Evolutionary conservation across 2,113 vertebrate genomes (phyloP).

Genomic region (Monopterus albus): DNA sequence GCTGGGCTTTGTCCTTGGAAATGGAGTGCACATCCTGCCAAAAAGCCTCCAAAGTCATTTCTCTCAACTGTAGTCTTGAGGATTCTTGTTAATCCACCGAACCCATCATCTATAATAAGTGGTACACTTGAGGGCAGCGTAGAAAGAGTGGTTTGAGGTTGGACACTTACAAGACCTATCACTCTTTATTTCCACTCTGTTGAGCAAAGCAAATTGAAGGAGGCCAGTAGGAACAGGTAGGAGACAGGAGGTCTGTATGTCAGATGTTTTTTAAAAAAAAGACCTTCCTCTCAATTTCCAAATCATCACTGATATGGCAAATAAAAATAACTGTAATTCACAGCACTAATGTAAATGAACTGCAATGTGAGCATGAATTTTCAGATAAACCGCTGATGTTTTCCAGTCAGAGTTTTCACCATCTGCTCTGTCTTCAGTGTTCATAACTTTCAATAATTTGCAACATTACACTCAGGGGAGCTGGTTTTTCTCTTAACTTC

Average conservation of each 20-base stretch:
- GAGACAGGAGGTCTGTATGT: constrained; percentile 34
- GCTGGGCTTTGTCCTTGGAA: constrained; percentile 70
- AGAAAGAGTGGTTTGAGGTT: constrained; percentile 60
- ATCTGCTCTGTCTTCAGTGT: constrained; percentile 12
- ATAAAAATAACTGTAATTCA: constrained; percentile 18
- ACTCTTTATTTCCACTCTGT: constrained; percentile 74
- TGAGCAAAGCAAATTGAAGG: constrained; percentile 73
- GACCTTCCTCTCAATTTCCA: constrained; percentile 23
- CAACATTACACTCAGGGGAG: constrained; percentile 10
- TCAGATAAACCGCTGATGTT: background rate
- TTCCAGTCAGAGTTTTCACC: constrained; percentile 2
- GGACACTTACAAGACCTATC: constrained; percentile 66
- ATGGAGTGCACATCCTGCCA: constrained; percentile 70
- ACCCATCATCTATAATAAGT: constrained; percentile 76
- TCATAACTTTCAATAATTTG: constrained; percentile 29
- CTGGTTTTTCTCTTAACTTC: constrained; percentile 31
- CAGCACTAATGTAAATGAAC: constrained; percentile 1
- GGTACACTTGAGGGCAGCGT: constrained; percentile 60
- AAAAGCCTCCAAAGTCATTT: constrained; percentile 73
- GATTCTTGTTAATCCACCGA: constrained; percentile 75
- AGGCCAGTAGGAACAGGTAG: constrained; percentile 55
- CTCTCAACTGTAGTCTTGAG: constrained; percentile 70
- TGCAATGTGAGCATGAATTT: constrained; percentile 15
- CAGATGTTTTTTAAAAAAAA: constrained; percentile 32
- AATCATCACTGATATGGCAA: constrained; percentile 30